Conservation (phyloP, 2,113 vertebrate genomes). For the Myrmecophaga tridactyla region DNA sequence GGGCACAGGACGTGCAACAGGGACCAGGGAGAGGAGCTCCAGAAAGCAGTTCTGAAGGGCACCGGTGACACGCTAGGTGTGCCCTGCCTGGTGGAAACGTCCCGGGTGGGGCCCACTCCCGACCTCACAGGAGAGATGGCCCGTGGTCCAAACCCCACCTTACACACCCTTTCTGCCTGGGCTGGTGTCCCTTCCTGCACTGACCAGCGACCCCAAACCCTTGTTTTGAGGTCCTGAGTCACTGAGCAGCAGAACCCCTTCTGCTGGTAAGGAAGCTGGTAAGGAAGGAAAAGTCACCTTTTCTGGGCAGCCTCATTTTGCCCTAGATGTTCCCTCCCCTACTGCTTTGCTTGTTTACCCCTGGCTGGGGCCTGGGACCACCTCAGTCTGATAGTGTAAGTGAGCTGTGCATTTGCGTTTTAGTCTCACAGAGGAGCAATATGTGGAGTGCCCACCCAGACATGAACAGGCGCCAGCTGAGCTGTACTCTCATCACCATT, state of each 20-base stretch:
- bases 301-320: too few relatives aligned
- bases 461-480: too few relatives aligned
- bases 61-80: neutral
- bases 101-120: neutral
- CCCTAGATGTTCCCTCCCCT: neutral
- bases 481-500: too few relatives aligned
- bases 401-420: too few relatives aligned
- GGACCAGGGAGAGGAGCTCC: too few relatives aligned
- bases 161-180: neutral
- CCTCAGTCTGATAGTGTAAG: too few relatives aligned
- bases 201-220: neutral
- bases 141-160: neutral
- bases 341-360: too few relatives aligned
- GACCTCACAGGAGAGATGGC: accelerated
- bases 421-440: too few relatives aligned
- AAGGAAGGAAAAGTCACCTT: too few relatives aligned
- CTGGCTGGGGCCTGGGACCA: neutral
- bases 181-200: neutral
- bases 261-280: too few relatives aligned
- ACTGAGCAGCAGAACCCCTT: neutral
- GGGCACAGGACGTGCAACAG: neutral
- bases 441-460: too few relatives aligned
- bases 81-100: too few relatives aligned
- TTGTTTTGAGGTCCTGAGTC: neutral
- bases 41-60: accelerated